Conservation (phyloP, 1,140 invertebrate species). For the Batillaria attramentaria region DNA sequence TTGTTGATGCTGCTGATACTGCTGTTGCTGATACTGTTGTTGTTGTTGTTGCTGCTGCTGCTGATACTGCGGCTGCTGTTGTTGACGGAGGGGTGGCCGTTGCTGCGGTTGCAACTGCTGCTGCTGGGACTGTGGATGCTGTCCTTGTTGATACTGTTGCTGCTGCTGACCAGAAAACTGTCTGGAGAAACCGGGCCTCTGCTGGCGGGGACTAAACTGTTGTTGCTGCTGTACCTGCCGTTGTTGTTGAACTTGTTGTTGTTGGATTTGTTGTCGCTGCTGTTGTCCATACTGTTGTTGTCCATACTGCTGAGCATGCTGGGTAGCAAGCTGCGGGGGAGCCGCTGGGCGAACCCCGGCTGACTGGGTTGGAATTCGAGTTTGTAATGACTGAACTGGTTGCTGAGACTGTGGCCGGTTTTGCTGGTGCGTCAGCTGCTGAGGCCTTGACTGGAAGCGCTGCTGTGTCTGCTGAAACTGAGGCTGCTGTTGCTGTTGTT, state of each 20-base stretch:
- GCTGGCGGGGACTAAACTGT: not conserved
- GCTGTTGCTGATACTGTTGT: constrained; percentile 20
- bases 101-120: not conserved
- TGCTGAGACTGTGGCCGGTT: not conserved
- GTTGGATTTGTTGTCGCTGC: not conserved
- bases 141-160: not conserved
- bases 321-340: not conserved
- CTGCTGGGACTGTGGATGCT: not conserved
- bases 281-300: constrained; percentile 7
- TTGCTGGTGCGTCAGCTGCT: too few species aligned
- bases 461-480: not conserved
- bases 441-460: too few species aligned
- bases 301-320: not conserved
- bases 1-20: too few species aligned
- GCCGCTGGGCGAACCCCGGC: too few species aligned
- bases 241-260: not conserved
- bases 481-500: not conserved
- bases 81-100: not conserved
- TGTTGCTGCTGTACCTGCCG: constrained; percentile 6
- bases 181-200: not conserved
- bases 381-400: not conserved
- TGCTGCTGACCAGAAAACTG: not conserved
- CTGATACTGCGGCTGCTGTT: not conserved
- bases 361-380: too few species aligned
- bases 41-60: not conserved